Evolutionary conservation across 2,113 vertebrate species (phyloP).

Genomic region (Phalacrocorax brasilianus): DNA sequence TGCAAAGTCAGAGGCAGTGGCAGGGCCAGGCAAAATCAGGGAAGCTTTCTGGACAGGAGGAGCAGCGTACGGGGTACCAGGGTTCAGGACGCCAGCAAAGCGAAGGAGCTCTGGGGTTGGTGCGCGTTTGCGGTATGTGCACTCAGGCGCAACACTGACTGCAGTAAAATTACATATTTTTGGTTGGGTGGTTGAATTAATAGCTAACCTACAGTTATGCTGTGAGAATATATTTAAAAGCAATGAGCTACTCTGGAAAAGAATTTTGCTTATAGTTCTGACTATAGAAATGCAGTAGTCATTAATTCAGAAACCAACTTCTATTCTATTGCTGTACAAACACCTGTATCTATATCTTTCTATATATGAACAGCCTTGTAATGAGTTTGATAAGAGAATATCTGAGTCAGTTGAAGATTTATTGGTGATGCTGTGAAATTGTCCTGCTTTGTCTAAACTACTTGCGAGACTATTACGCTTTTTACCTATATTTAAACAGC

Average conservation of each 20-base stretch:
- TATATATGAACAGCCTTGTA: not conserved
- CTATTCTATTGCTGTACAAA: not conserved
- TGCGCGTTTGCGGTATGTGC: fast-evolving
- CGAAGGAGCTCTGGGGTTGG: not conserved
- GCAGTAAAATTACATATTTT: not conserved
- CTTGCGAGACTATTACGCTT: not conserved
- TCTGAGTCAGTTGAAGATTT: not conserved
- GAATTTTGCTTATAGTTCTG: not conserved
- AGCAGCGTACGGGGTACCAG: not conserved
- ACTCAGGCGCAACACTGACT: not conserved
- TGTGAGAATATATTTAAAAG: not conserved
- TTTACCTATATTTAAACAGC: conserved; percentile 23
- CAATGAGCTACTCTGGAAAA: not conserved
- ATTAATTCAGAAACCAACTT: not conserved
- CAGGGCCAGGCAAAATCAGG: not conserved
- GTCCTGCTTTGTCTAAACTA: not conserved
- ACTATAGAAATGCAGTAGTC: not conserved
- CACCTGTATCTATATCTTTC: not conserved
- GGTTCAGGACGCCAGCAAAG: not conserved
- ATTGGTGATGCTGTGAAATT: not conserved
- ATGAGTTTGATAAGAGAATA: conserved; percentile 5
- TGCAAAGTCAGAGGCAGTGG: not conserved
- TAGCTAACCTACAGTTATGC: not conserved
- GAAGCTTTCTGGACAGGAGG: not conserved
- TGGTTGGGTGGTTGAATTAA: not conserved